Conservation (phyloP, 1,140 invertebrate genomes). For the Pinna nobilis region DNA sequence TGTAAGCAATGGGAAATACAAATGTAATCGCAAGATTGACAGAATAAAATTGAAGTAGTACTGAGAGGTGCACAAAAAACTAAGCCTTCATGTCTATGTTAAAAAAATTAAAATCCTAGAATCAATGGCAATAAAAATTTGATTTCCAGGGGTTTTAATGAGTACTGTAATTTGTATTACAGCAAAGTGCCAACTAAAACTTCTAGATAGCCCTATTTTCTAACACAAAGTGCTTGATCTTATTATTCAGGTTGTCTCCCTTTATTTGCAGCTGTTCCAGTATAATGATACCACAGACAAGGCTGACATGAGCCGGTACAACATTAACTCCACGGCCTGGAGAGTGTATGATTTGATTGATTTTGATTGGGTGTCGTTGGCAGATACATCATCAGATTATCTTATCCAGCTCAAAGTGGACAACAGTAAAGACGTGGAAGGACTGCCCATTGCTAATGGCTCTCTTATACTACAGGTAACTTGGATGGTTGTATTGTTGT, state of each 20-base stretch:
- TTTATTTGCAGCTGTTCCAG: slow-evolving; percentile 57
- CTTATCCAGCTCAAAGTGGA: slow-evolving; percentile 38
- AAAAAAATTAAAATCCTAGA: not conserved
- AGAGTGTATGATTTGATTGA: slow-evolving; percentile 50
- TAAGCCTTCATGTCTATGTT: no score
- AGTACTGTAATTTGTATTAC: no score
- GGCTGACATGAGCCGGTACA: slow-evolving; percentile 47
- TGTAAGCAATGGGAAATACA: no score
- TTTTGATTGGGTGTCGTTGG: slow-evolving; percentile 49
- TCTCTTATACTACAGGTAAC: slow-evolving; percentile 46
- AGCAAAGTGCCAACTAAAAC: no score
- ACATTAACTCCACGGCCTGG: slow-evolving; percentile 32
- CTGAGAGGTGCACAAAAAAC: no score
- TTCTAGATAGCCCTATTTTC: no score
- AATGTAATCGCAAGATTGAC: no score
- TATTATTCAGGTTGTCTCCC: not conserved
- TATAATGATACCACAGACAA: slow-evolving; percentile 63
- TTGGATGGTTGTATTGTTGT: no score
- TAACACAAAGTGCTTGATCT: not conserved
- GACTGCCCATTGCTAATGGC: slow-evolving; percentile 43
- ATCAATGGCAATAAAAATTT: no score
- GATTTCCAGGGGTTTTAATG: no score
- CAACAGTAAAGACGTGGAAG: slow-evolving; percentile 15
- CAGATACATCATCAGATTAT: slow-evolving; percentile 24
- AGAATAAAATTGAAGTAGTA: no score